Evolutionary conservation across 2,888 invertebrate species (phyloP).

Genomic region (Protodeltote pygarga): DNA sequence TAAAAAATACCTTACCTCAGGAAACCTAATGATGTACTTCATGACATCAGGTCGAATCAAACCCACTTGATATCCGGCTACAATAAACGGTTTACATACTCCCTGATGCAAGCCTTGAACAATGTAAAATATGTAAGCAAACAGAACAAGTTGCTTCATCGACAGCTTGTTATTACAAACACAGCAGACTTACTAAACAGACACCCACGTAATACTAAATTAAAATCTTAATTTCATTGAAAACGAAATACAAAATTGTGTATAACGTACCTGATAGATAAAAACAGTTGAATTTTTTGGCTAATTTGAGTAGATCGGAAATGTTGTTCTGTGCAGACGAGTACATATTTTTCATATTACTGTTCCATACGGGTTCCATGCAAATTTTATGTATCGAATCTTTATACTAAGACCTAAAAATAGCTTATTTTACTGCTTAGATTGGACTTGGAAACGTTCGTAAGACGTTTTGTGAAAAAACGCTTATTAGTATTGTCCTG

Average conservation of each 20-base stretch:
- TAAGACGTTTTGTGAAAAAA: conserved; percentile 27
- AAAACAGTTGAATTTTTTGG: conserved; percentile 96
- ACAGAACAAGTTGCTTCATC: conserved; percentile 39
- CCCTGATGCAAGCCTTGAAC: conserved; percentile 90
- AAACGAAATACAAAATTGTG: conserved; percentile 9
- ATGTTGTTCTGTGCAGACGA: conserved; percentile 75
- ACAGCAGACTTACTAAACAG: conserved; percentile 24
- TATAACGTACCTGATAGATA: conserved; percentile 91
- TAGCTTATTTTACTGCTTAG: conserved; percentile 10
- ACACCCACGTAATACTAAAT: conserved; percentile 11
- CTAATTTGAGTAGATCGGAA: conserved; percentile 90
- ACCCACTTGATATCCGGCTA: conserved; percentile 96
- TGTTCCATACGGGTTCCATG: conserved; percentile 57
- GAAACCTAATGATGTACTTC: conserved; percentile 92
- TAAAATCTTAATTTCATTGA: conserved; percentile 1
- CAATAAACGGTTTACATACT: conserved; percentile 94
- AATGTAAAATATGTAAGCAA: conserved; percentile 50
- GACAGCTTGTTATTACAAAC: conserved; percentile 41
- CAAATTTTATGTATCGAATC: conserved; percentile 25
- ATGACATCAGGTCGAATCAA: conserved; percentile 94
- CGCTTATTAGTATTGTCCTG: conserved; percentile 23
- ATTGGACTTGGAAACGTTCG: conserved; percentile 7
- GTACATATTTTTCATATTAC: conserved; percentile 84
- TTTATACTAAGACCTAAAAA: conserved; percentile 18
- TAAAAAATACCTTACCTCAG: conserved; percentile 89